phyloP scores from a whole-genome alignment of 2,797 vertebrate genomes.

The Centroberyx gerrardi region DNA sequence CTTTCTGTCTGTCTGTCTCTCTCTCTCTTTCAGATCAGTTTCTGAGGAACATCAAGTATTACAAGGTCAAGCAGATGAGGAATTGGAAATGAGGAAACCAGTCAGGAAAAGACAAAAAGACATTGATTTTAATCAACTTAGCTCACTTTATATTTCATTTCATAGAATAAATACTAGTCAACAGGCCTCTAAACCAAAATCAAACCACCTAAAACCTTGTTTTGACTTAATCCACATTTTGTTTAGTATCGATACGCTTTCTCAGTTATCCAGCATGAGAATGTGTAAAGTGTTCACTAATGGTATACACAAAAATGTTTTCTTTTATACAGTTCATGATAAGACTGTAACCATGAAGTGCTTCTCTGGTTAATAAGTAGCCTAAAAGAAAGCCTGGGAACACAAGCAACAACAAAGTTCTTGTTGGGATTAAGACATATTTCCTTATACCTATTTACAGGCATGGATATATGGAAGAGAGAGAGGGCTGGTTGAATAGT shows the following conservation, averaged over 20 bases:
- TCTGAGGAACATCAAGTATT: constrained; percentile 62
- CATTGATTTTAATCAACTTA: constrained; percentile 48
- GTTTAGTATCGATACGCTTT: constrained; percentile 40
- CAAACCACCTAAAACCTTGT: constrained; percentile 27
- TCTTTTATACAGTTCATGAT: constrained; percentile 59
- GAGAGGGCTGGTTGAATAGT: constrained; percentile 39
- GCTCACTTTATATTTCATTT: constrained; percentile 61
- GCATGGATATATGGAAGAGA: constrained; percentile 39
- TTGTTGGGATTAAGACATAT: constrained; percentile 48
- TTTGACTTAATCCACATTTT: constrained; percentile 8
- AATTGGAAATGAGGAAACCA: constrained; percentile 52
- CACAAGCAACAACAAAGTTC: constrained; percentile 51
- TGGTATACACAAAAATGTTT: constrained; percentile 66
- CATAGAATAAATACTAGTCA: constrained; percentile 62
- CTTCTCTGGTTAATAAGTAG: constrained; percentile 44
- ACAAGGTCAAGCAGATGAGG: constrained; percentile 63
- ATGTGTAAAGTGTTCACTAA: constrained; percentile 65
- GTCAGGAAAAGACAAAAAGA: constrained; percentile 62
- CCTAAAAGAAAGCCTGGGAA: constrained; percentile 44
- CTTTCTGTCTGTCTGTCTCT: constrained; percentile 51
- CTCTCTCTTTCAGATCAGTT: constrained; percentile 50
- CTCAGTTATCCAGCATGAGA: constrained; percentile 58
- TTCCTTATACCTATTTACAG: constrained; percentile 55
- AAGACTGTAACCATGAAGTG: constrained; percentile 54
- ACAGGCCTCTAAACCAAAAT: constrained; percentile 44